These are phyloP conservation scores for Archips crataeganus DNA, from an alignment of 2,888 invertebrate species.

Conservation along the genomic window DNA sequence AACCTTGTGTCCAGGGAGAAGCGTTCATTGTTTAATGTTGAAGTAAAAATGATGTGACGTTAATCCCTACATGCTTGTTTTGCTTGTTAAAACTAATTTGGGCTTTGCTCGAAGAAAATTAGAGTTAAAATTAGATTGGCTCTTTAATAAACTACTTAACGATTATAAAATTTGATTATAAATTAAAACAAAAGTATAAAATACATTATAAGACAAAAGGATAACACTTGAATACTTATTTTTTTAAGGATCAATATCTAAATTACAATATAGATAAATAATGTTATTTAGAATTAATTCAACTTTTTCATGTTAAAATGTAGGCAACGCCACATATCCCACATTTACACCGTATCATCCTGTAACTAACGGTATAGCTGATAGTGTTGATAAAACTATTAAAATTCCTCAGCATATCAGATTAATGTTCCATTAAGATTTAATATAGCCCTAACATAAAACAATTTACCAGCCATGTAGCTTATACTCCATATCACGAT, in stretches of 20 bases:
- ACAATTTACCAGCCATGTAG: background rate
- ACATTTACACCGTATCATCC: background rate
- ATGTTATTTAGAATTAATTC: too few species aligned
- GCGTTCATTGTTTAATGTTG: background rate
- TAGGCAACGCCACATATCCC: too few species aligned
- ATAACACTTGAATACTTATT: too few species aligned
- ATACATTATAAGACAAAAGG: too few species aligned
- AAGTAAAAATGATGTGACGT: background rate
- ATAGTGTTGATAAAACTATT: background rate
- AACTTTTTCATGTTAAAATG: too few species aligned
- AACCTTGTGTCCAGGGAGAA: background rate
- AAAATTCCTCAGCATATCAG: background rate
- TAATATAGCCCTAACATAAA: background rate
- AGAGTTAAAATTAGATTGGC: background rate
- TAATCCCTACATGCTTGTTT: background rate
- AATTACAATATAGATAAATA: too few species aligned
- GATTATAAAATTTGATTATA: too few species aligned
- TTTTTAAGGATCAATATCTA: too few species aligned
- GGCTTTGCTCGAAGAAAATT: slow-evolving; percentile 1
- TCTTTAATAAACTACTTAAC: background rate
- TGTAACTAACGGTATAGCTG: background rate
- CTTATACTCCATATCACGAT: slow-evolving; percentile 17
- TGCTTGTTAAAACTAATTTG: background rate
- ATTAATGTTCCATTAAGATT: background rate
- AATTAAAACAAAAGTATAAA: too few species aligned